These are phyloP conservation scores for Ispidina lecontei DNA, from an alignment of 2,797 vertebrate species.

Conservation along the genomic window DNA sequence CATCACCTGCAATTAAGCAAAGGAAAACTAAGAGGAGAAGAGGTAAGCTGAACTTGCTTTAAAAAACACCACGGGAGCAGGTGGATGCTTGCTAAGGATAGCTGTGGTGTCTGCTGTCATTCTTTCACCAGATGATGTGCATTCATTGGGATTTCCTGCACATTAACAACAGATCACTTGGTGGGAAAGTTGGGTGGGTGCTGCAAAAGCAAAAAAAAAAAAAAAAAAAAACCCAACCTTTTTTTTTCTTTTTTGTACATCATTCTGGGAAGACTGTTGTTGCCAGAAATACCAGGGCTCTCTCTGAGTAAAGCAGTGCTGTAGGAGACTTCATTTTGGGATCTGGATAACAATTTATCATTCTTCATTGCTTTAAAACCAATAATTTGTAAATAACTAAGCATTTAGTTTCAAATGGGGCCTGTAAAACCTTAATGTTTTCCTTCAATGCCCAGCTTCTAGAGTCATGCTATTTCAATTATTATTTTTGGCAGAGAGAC, in stretches of 20 bases:
- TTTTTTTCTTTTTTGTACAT: not conserved
- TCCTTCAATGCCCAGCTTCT: not conserved
- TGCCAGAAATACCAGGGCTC: not conserved
- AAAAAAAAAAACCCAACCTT: too few species aligned
- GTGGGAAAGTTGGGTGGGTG: slow-evolving; percentile 37
- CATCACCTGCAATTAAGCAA: slow-evolving; percentile 83
- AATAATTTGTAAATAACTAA: not conserved
- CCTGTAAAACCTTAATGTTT: not conserved
- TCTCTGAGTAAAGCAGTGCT: not conserved
- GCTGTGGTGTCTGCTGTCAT: slow-evolving; percentile 63
- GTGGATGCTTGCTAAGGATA: slow-evolving; percentile 71
- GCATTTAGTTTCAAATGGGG: not conserved
- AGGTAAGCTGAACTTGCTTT: slow-evolving; percentile 73
- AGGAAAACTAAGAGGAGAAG: slow-evolving; percentile 76
- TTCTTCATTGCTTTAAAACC: not conserved
- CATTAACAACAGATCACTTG: slow-evolving; percentile 36
- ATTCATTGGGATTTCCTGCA: slow-evolving; percentile 53
- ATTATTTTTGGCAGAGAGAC: not conserved
- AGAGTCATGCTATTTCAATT: not conserved
- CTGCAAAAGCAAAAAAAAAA: slow-evolving; percentile 13
- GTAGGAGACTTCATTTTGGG: not conserved
- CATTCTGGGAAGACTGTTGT: not conserved
- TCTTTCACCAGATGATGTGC: slow-evolving; percentile 58
- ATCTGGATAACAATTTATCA: not conserved
- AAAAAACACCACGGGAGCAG: slow-evolving; percentile 73